Evolutionary conservation across 2,797 vertebrate genomes (phyloP), one percentile per base, ranked within the genome.

Genomic region (Phrynocephalus forsythii): DNA sequence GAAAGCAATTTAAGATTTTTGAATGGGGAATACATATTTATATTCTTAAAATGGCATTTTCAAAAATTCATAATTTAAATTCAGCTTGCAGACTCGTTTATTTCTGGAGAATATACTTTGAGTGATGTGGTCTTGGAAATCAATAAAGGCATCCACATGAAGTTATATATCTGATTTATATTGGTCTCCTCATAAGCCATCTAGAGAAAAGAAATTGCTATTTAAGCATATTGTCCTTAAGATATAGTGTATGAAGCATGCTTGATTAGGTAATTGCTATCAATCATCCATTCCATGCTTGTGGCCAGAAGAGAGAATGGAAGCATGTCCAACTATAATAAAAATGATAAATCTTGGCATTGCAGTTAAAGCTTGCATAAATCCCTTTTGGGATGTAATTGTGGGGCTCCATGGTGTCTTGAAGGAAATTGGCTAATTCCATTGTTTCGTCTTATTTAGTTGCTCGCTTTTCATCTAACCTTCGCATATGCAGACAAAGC

Each of bases 221-320:
- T 92, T 95, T 93, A 93, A 94, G 76, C n/a, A 81, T 81, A 85
- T 68, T 87, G 52, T 6, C 83, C 67, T 92, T 90, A 95, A 91
- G 9, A 63, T 86, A 72, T 91, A 91, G 1, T 87, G n/a, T 90
- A 78, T 68, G 16, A 7, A 52, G 30, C 67, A 48, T 48, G 85
- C 87, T 85, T 94, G 71, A 87, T 93, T 87, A 89, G 78, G 76
- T 93, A 93, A 91, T 91, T 91, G 50, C 33, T 90, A 88, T 92
- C 92, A 95, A 95, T 88, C 94, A 89, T 92, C 95, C 44, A 93
- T 92, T 91, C 88, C 3, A 87, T 82, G 78, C 33, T 75, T 90
- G 3, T 71, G 7, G 81, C 92, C 79, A 88, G 33, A 92, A 93
- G 13, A n/a, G 80, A 92, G 86, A 94, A 92, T 72, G 88, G 84